Evolutionary conservation across 2,888 invertebrate genomes (phyloP), one percentile per base, ranked within the genome.

Genomic region (Pinctada fucata): DNA sequence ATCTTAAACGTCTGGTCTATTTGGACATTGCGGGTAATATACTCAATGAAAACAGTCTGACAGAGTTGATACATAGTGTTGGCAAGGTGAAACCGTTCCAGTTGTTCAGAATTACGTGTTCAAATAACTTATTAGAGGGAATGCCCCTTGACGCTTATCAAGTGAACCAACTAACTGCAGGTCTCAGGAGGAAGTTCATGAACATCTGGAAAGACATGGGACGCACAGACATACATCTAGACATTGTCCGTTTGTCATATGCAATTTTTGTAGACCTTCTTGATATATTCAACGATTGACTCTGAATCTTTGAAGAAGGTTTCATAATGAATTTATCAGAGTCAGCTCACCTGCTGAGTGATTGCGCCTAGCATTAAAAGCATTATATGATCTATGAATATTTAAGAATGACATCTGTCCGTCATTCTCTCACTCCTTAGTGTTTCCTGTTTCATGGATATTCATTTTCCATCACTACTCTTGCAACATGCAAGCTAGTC

Each of bases 1-100:
- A 83, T 67, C 75, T 88, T 67, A 63, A 69, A 6, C 63, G 77
- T 8, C 81, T 89, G 51, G 87, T 87, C 67, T 85, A 81, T 4
- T 76, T 89, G 8, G 87, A 89, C 79, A 79, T 89, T 48, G 79
- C 88, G 2, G 87, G 87, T 8, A 89, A 89, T 71, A 82, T 88
- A 51, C 75, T 88, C n/a, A 80, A 83, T n/a, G 78, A 85, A 13
- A 86, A 89, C 13, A 81, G 80, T 52, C 83, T 83, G 50, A 67
- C 87, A 3, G 82, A 85, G 47, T 72, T 89, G 13, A 82, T 84
- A 2, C 80, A 82, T n/a, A 84, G 88, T 3, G 83, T 87, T 79
- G 84, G 83, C 3, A 79, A 83, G 64, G 75, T 86, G 16, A 78
- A 80, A n/a, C 66, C 79, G 10, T 84, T 88, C 81, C 88, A 88